phyloP scores from a whole-genome alignment of 2,113 vertebrate genomes.

The Drymodes brunneopygia region DNA sequence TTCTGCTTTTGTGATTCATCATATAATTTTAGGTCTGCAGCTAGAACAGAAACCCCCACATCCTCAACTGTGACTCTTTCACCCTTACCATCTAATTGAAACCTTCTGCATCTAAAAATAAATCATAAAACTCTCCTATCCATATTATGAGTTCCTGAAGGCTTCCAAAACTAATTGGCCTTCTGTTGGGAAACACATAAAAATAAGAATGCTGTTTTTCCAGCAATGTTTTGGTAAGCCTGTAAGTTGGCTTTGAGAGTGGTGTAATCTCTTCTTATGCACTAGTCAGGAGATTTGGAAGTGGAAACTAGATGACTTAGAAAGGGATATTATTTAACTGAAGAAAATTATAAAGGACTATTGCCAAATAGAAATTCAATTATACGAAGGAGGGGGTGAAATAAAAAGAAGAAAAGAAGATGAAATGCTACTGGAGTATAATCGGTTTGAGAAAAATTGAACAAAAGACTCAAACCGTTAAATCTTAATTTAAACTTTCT shows the following conservation, averaged over 20 bases:
- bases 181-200: background rate
- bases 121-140: background rate
- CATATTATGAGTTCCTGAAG: background rate
- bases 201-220: slow-evolving; percentile 13
- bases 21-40: background rate
- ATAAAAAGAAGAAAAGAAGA: background rate
- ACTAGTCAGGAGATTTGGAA: background rate
- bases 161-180: background rate
- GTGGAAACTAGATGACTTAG: background rate
- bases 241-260: background rate
- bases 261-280: background rate
- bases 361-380: background rate
- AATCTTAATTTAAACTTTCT: background rate
- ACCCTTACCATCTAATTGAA: slow-evolving; percentile 18
- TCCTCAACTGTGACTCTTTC: background rate
- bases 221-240: slow-evolving; percentile 2
- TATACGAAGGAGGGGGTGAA: background rate
- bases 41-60: background rate
- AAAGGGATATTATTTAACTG: background rate
- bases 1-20: slow-evolving; percentile 7
- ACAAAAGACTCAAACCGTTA: background rate
- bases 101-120: slow-evolving; percentile 37
- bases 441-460: background rate
- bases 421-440: background rate
- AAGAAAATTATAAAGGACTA: background rate